These are phyloP conservation scores for Psettodes erumei DNA, from an alignment of 2,113 vertebrate species.

Conservation along the genomic window DNA sequence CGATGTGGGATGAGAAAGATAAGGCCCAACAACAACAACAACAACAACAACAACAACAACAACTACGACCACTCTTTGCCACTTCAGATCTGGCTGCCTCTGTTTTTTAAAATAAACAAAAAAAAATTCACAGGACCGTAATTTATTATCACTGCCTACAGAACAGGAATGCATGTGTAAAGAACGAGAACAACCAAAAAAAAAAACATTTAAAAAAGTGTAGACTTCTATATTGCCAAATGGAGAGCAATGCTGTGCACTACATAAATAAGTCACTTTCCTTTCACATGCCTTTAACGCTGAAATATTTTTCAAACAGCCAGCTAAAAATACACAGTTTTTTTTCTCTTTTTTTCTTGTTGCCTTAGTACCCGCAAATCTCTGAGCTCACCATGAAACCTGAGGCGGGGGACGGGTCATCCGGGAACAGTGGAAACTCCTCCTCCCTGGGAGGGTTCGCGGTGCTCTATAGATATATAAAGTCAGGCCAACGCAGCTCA, in stretches of 20 bases:
- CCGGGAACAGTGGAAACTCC: constrained; percentile 78
- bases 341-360: constrained; percentile 24
- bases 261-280: constrained; percentile 52
- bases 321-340: constrained; percentile 68
- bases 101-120: too few relatives aligned
- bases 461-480: constrained; percentile 17
- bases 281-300: constrained; percentile 59
- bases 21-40: too few relatives aligned
- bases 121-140: constrained; percentile 20
- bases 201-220: constrained; percentile 2
- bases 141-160: neutral
- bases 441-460: constrained; percentile 12
- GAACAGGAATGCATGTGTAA: neutral
- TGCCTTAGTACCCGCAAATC: constrained; percentile 50
- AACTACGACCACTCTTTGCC: neutral
- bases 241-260: constrained; percentile 20
- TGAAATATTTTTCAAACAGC: constrained; percentile 67
- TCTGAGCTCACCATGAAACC: constrained; percentile 72
- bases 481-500: neutral
- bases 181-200: neutral
- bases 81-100: constrained; percentile 15
- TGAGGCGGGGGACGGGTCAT: constrained; percentile 66
- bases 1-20: constrained; percentile 12
- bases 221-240: constrained; percentile 1
- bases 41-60: too few relatives aligned